Conservation (phyloP, 1,140 invertebrate species). For the Heterodera carotae region DNA sequence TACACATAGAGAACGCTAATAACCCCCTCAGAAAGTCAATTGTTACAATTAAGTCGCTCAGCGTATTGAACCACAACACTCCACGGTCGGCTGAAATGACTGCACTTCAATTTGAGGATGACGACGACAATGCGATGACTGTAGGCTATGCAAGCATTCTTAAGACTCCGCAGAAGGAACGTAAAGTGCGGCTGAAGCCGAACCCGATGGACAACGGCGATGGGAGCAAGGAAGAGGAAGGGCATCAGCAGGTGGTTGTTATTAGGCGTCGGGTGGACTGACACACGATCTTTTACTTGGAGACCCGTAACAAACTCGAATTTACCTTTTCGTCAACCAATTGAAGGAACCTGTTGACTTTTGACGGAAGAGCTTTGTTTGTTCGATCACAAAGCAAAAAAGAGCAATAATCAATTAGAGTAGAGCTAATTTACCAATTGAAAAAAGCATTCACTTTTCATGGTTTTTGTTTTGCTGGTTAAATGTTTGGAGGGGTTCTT, state of each 20-base stretch:
- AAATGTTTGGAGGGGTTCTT: not conserved
- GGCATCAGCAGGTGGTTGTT: no score
- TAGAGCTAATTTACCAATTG: not conserved
- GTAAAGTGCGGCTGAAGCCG: not conserved
- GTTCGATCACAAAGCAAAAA: not conserved
- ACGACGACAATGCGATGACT: slow-evolving; percentile 31
- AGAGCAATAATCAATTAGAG: not conserved
- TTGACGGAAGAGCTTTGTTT: not conserved
- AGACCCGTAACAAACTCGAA: no score
- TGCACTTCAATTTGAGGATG: slow-evolving; percentile 39
- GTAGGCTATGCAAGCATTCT: slow-evolving; percentile 43
- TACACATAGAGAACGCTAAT: no score
- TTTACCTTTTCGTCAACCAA: no score
- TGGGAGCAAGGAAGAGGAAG: slow-evolving; percentile 4
- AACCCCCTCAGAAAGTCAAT: no score
- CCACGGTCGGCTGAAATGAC: slow-evolving; percentile 27
- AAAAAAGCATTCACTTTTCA: not conserved
- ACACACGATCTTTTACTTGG: no score
- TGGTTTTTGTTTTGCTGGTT: not conserved
- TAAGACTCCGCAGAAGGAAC: slow-evolving; percentile 37
- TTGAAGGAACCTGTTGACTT: not conserved
- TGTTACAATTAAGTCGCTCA: no score
- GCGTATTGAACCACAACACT: no score
- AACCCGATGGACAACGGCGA: not conserved
- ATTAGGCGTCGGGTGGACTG: no score